Conservation (phyloP, 2,888 invertebrate species). For the Spodoptera exigua region DNA sequence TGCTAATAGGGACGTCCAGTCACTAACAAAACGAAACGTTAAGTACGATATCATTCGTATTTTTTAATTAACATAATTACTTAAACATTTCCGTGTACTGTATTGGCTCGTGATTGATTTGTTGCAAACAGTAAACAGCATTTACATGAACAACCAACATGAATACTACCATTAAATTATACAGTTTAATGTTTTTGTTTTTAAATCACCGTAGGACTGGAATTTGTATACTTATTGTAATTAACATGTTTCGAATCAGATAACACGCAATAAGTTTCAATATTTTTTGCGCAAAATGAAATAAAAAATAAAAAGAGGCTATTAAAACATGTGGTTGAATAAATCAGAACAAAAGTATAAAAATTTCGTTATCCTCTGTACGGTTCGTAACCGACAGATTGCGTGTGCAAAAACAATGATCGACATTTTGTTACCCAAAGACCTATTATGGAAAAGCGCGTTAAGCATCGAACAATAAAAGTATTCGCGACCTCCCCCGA, state of each 20-base stretch:
- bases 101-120: constrained; percentile 38
- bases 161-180: constrained; percentile 11
- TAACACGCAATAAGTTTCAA: constrained; percentile 24
- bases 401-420: constrained; percentile 83
- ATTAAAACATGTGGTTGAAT: constrained; percentile 67
- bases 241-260: neutral
- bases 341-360: constrained; percentile 67
- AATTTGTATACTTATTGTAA: constrained; percentile 14
- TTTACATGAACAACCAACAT: constrained; percentile 17
- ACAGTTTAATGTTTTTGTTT: constrained; percentile 29
- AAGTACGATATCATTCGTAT: constrained; percentile 32
- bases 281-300: constrained; percentile 22
- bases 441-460: constrained; percentile 73
- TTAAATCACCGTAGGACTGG: constrained; percentile 21
- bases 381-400: constrained; percentile 74
- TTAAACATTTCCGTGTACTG: constrained; percentile 38
- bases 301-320: constrained; percentile 39
- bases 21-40: constrained; percentile 13
- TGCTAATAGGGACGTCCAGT: constrained; percentile 12
- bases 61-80: constrained; percentile 47
- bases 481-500: constrained; percentile 66
- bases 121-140: constrained; percentile 25
- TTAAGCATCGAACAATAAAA: constrained; percentile 73
- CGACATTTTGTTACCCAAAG: constrained; percentile 73
- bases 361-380: constrained; percentile 66